These are phyloP conservation scores for Lithobius niger DNA, from an alignment of 1,140 invertebrate genomes.

Conservation along the genomic window DNA sequence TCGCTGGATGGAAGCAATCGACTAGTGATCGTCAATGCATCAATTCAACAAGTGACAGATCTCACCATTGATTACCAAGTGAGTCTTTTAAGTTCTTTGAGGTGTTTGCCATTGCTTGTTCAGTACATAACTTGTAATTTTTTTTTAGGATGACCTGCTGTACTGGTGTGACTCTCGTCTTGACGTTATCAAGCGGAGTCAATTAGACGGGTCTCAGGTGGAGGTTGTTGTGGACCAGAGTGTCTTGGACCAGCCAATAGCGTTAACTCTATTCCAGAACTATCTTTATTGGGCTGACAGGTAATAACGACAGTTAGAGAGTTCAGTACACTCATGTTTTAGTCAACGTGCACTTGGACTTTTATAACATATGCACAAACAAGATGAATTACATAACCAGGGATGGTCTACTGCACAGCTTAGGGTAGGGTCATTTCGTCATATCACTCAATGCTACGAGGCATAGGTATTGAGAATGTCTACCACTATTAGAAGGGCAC, in stretches of 20 bases:
- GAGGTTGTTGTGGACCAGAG: conserved; percentile 24
- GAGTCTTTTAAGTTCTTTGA: conserved; percentile 1
- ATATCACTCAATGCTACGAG: too few relatives aligned
- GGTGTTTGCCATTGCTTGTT: neutral
- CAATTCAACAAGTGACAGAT: conserved; percentile 37
- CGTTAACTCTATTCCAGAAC: conserved; percentile 36
- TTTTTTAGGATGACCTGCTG: conserved; percentile 26
- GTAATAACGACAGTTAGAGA: too few relatives aligned
- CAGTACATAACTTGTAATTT: neutral
- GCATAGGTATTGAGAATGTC: too few relatives aligned
- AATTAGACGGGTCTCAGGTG: conserved; percentile 37
- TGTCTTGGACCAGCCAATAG: conserved; percentile 26
- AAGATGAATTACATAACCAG: too few relatives aligned
- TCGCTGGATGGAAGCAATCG: conserved; percentile 43
- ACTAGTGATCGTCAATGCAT: conserved; percentile 38
- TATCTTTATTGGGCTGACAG: conserved; percentile 43
- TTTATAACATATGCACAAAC: too few relatives aligned
- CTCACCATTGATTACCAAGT: conserved; percentile 43
- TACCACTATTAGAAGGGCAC: too few relatives aligned
- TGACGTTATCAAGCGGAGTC: conserved; percentile 34
- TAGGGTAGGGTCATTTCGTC: too few relatives aligned
- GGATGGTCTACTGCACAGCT: too few relatives aligned
- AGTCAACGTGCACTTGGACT: too few relatives aligned
- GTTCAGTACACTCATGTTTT: too few relatives aligned
- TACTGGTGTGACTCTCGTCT: conserved; percentile 40